These are phyloP conservation scores for Lepus timidus DNA, from an alignment of 2,113 vertebrate species.

Conservation along the genomic window DNA sequence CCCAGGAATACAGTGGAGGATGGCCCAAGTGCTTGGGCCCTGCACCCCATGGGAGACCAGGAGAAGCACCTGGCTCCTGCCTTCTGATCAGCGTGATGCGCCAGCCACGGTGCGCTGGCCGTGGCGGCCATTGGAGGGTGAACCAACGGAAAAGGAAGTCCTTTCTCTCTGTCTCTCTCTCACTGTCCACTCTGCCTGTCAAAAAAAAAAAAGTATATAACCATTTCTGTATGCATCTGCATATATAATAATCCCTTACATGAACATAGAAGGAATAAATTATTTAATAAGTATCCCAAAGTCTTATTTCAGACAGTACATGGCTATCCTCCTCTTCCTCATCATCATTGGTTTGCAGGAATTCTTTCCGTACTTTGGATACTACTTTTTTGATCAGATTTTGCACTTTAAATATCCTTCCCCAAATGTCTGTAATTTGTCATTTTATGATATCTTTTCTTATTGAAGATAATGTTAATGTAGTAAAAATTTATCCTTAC, in stretches of 20 bases:
- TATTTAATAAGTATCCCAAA: not conserved
- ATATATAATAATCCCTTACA: not conserved
- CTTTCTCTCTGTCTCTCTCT: too few species aligned
- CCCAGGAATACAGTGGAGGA: too few species aligned
- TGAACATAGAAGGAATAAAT: not conserved
- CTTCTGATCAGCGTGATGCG: too few species aligned
- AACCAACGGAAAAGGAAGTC: too few species aligned
- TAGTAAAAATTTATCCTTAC: conserved; percentile 41
- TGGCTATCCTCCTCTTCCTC: not conserved
- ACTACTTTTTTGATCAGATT: not conserved
- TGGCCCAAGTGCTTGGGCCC: too few species aligned
- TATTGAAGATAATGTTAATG: not conserved
- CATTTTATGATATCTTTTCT: conserved; percentile 16
- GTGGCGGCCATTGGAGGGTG: too few species aligned
- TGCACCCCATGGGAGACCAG: too few species aligned
- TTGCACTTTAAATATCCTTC: conserved; percentile 22
- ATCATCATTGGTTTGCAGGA: not conserved
- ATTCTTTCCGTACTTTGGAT: not conserved
- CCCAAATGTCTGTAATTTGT: not conserved
- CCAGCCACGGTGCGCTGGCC: too few species aligned
- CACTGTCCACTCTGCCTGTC: too few species aligned
- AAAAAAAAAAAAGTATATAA: not conserved
- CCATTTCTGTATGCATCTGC: not conserved
- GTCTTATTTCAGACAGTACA: not conserved
- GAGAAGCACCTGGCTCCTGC: too few species aligned